phyloP scores from a whole-genome alignment of 2,888 invertebrate genomes.

The Lasioglossum vierecki region DNA sequence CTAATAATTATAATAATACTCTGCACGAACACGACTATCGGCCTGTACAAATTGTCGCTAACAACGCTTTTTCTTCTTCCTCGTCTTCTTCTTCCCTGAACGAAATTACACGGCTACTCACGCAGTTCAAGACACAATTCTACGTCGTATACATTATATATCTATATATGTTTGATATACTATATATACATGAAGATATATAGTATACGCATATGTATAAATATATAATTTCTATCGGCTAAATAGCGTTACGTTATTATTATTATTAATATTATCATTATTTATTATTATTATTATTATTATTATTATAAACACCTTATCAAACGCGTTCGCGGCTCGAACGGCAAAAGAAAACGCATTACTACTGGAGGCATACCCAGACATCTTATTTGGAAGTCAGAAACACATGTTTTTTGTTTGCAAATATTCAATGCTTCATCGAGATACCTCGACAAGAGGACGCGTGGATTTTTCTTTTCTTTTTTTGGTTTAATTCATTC shows the following conservation, averaged over 20 bases:
- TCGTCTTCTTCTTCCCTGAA: not conserved
- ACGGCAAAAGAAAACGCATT: conserved; percentile 19
- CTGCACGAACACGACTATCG: conserved; percentile 34
- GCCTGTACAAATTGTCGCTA: conserved; percentile 32
- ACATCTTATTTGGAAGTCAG: conserved; percentile 38
- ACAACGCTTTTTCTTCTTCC: not conserved
- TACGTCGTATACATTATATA: conserved; percentile 46
- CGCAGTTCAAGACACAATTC: conserved; percentile 32
- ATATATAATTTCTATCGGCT: conserved; percentile 43
- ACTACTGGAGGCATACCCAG: conserved; percentile 1
- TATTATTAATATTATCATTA: not conserved
- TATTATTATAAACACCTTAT: conserved; percentile 43
- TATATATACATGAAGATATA: conserved; percentile 44
- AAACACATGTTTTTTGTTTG: conserved; percentile 23
- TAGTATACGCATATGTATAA: conserved; percentile 41
- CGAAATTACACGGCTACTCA: conserved; percentile 19
- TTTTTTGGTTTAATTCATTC: conserved; percentile 58
- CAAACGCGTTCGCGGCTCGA: conserved; percentile 26
- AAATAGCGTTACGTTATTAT: conserved; percentile 14
- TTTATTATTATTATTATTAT: not conserved
- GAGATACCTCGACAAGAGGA: conserved; percentile 69
- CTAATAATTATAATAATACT: conserved; percentile 21
- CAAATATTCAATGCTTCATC: conserved; percentile 66
- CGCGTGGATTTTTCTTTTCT: conserved; percentile 42
- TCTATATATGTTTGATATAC: conserved; percentile 40